phyloP scores from a whole-genome alignment of 2,113 vertebrate genomes.

The Brachionichthys hirsutus region DNA sequence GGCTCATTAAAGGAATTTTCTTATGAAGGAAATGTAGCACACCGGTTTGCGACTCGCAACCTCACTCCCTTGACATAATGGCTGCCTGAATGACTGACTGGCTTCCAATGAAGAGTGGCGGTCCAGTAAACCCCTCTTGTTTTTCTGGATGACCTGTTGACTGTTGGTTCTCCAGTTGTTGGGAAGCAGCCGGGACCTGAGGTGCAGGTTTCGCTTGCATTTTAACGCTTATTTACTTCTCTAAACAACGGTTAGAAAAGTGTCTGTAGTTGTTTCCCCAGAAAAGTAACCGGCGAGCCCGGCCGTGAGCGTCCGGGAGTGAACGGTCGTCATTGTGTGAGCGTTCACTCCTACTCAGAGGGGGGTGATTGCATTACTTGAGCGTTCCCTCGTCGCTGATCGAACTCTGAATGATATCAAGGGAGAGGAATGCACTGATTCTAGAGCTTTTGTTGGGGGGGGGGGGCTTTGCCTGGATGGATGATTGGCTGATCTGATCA shows the following conservation, averaged over 20 bases:
- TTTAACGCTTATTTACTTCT: no score
- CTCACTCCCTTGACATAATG: constrained; percentile 13
- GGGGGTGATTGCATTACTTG: constrained; percentile 51
- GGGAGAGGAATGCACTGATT: constrained; percentile 19
- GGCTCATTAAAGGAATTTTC: constrained; percentile 37
- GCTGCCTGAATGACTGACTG: constrained; percentile 17
- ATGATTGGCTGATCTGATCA: no score
- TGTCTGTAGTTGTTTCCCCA: not conserved
- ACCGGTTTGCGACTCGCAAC: constrained; percentile 13
- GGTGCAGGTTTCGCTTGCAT: not conserved
- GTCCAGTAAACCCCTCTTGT: constrained; percentile 46
- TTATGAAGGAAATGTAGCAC: constrained; percentile 30
- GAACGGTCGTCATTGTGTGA: constrained; percentile 53
- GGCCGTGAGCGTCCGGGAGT: constrained; percentile 4
- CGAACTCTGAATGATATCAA: constrained; percentile 14
- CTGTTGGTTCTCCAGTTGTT: constrained; percentile 3
- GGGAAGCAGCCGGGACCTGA: not conserved
- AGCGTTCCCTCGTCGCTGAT: constrained; percentile 11
- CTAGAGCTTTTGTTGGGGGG: no score
- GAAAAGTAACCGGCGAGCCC: no score
- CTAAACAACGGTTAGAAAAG: no score
- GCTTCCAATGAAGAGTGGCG: constrained; percentile 12
- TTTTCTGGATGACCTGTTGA: constrained; percentile 44
- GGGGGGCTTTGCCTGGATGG: no score
- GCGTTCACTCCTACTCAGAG: constrained; percentile 20